Conservation (phyloP, 2,113 vertebrate species). For the Corythornis cristatus region DNA sequence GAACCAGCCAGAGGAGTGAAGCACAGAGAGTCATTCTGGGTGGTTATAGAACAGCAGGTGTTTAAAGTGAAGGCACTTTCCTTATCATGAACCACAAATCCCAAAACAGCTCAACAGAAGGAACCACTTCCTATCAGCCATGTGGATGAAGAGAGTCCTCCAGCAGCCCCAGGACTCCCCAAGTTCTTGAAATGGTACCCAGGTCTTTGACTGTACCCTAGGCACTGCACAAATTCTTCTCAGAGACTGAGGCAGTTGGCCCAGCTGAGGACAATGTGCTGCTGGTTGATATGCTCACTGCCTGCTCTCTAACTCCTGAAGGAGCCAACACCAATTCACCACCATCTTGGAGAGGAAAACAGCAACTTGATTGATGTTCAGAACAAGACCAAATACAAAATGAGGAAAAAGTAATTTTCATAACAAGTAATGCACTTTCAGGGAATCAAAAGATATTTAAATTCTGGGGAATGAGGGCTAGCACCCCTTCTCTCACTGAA, state of each 20-base stretch:
- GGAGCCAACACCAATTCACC: not conserved
- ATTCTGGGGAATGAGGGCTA: not conserved
- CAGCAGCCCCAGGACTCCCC: not conserved
- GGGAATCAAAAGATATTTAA: not conserved
- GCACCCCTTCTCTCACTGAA: not conserved
- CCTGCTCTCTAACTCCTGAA: not conserved
- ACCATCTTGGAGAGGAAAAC: not conserved
- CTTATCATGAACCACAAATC: not conserved
- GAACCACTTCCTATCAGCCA: not conserved
- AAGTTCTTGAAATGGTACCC: not conserved
- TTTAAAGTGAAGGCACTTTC: not conserved
- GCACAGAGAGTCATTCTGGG: not conserved
- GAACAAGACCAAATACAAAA: not conserved
- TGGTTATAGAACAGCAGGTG: not conserved
- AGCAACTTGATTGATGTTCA: not conserved
- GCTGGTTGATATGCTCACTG: not conserved
- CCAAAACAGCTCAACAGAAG: not conserved
- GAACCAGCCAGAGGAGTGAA: not conserved
- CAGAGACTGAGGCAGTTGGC: not conserved
- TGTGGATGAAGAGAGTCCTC: not conserved
- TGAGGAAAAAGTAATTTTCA: not conserved
- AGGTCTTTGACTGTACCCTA: not conserved
- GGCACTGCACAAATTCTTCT: not conserved
- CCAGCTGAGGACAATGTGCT: not conserved
- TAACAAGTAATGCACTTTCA: not conserved